Evolutionary conservation across 1,140 invertebrate species (phyloP).

Genomic region (Drosophila truncata): DNA sequence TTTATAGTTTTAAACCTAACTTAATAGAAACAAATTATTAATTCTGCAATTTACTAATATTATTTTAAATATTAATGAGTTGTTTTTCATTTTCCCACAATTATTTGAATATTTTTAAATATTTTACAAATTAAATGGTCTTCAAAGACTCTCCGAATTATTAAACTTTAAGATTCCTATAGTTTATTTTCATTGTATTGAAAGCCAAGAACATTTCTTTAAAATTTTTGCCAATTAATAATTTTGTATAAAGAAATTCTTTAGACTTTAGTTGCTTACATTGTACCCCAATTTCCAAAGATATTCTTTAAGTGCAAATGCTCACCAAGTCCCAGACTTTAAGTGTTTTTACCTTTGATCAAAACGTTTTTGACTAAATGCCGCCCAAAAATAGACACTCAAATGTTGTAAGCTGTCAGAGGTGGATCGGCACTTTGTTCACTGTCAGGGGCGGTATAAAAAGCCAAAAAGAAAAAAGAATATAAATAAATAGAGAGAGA

Average conservation of each 20-base stretch:
- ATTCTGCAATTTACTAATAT: not conserved
- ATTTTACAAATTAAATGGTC: not conserved
- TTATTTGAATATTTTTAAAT: not conserved
- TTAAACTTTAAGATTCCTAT: not conserved
- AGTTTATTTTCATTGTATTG: not conserved
- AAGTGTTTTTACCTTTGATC: conserved; percentile 63
- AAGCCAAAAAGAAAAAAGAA: conserved; percentile 21
- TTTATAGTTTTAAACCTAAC: not conserved
- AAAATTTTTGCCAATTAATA: not conserved
- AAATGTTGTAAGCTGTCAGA: conserved; percentile 63
- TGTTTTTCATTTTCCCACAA: not conserved
- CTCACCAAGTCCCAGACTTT: conserved; percentile 9
- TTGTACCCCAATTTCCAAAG: conserved; percentile 18
- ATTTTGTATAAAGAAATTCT: not conserved
- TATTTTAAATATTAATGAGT: not conserved
- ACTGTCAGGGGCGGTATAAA: conserved; percentile 47
- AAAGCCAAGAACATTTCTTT: fast-evolving
- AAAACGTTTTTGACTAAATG: conserved; percentile 57
- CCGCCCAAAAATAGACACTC: conserved; percentile 58
- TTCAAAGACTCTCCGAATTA: not conserved
- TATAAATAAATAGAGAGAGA: conserved; percentile 6
- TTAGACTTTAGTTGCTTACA: not conserved
- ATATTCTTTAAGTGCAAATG: conserved; percentile 27
- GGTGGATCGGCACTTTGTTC: conserved; percentile 48
- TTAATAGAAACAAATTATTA: not conserved